A percentile compares a stretch with the other conserved stretches of the same genome.
phyloP scores from a whole-genome alignment of 2,797 vertebrate genomes.

The Sebastiscus albofasciatus region DNA sequence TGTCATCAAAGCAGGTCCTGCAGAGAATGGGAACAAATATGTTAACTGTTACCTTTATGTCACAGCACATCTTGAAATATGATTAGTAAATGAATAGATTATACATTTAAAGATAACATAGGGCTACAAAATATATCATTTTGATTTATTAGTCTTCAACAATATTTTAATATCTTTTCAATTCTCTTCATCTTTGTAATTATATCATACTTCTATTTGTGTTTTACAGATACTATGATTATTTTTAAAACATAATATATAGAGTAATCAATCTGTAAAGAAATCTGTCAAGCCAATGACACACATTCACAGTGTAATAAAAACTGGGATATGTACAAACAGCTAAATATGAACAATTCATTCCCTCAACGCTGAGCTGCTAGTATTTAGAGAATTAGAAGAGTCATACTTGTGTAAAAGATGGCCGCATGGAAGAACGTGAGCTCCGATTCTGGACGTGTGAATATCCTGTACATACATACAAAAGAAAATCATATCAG shows the following conservation, averaged over 20 bases:
- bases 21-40: constrained; percentile 47
- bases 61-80: background rate
- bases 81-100: background rate
- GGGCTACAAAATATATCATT: background rate
- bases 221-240: background rate
- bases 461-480: constrained; percentile 90
- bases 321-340: background rate
- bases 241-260: background rate
- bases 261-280: background rate
- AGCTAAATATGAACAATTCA: background rate
- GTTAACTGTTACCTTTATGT: background rate
- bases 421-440: constrained; percentile 93
- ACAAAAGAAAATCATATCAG: background rate
- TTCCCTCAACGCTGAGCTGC: background rate
- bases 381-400: background rate
- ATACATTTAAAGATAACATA: background rate
- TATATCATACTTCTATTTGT: background rate
- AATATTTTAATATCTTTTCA: background rate
- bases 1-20: constrained; percentile 93
- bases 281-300: background rate
- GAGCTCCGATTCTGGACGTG: constrained; percentile 91
- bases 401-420: constrained; percentile 90
- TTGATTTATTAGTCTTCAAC: background rate
- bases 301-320: background rate
- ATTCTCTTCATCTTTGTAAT: background rate